phyloP scores from a whole-genome alignment of 64 coral and sea anemone genomes.

The Montipora sp. region DNA sequence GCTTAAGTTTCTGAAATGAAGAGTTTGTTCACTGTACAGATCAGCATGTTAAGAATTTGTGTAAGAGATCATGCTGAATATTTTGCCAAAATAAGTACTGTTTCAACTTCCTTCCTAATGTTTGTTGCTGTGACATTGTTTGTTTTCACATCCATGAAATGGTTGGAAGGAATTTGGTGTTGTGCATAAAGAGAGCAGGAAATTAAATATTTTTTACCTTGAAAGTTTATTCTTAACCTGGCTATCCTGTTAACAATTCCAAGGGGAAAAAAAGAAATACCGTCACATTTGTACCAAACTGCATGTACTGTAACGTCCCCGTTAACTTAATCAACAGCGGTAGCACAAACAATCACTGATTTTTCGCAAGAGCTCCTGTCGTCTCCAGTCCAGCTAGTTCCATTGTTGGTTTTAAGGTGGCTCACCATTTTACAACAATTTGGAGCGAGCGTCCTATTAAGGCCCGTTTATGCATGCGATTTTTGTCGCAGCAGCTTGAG shows the following conservation, averaged over 20 bases:
- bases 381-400: too few relatives aligned
- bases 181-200: constrained; percentile 16
- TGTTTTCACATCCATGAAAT: not conserved
- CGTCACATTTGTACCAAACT: not conserved
- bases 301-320: too few relatives aligned
- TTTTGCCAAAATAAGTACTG: constrained; percentile 29
- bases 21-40: constrained; percentile 49
- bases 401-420: too few relatives aligned
- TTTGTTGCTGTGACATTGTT: constrained; percentile 19
- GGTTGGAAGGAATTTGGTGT: constrained; percentile 7
- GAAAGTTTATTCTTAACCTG: not conserved
- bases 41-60: constrained; percentile 20
- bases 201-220: constrained; percentile 33
- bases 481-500: too few relatives aligned
- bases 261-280: not conserved
- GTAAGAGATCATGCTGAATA: constrained; percentile 35
- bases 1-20: constrained; percentile 28
- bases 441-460: too few relatives aligned
- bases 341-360: too few relatives aligned
- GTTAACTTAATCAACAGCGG: too few relatives aligned
- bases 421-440: too few relatives aligned
- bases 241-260: not conserved
- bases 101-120: not conserved
- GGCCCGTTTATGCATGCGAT: too few relatives aligned
- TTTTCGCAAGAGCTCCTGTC: too few relatives aligned